A percentile compares a stretch with the other conserved stretches of the same genome.
phyloP scores from a whole-genome alignment of 2,888 invertebrate genomes.

The Stenoptilia bipunctidactyla region DNA sequence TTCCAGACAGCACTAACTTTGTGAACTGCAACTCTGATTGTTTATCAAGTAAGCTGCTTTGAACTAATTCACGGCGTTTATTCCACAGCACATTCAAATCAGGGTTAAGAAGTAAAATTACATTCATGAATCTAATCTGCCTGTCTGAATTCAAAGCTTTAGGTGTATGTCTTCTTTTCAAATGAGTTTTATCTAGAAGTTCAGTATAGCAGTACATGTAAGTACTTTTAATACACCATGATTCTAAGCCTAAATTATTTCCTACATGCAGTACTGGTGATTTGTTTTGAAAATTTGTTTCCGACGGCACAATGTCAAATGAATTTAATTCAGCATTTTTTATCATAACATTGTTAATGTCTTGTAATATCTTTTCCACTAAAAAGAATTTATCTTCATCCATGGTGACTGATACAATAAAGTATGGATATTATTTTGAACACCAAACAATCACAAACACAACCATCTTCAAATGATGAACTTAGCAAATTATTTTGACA shows the following conservation, averaged over 20 bases:
- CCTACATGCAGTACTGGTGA: constrained; percentile 88
- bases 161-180: constrained; percentile 40
- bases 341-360: constrained; percentile 79
- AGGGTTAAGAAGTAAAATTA: constrained; percentile 85
- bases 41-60: constrained; percentile 73
- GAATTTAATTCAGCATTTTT: constrained; percentile 82
- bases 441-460: too few species aligned
- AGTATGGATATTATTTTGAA: too few species aligned
- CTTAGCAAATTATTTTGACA: too few species aligned
- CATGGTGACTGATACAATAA: constrained; percentile 21
- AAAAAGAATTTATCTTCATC: constrained; percentile 78
- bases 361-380: constrained; percentile 85
- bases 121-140: constrained; percentile 70
- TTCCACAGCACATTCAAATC: constrained; percentile 92
- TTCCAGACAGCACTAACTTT: constrained; percentile 83
- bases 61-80: constrained; percentile 82
- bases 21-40: constrained; percentile 81
- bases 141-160: constrained; percentile 36
- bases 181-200: constrained; percentile 71
- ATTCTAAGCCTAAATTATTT: constrained; percentile 88
- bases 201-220: constrained; percentile 83
- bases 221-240: constrained; percentile 92
- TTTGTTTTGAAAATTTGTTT: constrained; percentile 80
- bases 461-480: too few species aligned
- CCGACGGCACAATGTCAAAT: constrained; percentile 88